These are phyloP conservation scores for Clitarchus hookeri DNA, from an alignment of 2,888 invertebrate species.

Conservation along the genomic window DNA sequence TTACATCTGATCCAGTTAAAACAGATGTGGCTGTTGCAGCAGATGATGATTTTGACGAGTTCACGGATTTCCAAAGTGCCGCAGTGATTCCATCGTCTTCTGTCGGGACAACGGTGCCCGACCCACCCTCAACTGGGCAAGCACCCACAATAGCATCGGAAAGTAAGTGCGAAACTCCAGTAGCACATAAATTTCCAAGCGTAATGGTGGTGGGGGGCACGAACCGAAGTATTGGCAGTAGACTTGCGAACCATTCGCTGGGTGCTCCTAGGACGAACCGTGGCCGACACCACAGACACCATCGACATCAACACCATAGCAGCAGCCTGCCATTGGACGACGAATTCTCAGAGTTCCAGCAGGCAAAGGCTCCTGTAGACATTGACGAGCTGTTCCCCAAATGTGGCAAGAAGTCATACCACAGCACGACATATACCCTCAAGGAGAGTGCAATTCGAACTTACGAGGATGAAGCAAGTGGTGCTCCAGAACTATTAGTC, in stretches of 20 bases:
- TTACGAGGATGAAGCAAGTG: neutral
- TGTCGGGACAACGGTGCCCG: no score
- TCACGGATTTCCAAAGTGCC: constrained; percentile 58
- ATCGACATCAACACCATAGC: constrained; percentile 33
- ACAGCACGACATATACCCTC: constrained; percentile 36
- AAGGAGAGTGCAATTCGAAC: constrained; percentile 40
- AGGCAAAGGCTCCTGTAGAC: constrained; percentile 38
- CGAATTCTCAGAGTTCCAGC: constrained; percentile 42
- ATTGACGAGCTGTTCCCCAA: constrained; percentile 51
- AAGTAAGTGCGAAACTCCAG: constrained; percentile 16
- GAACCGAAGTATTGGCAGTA: constrained; percentile 54
- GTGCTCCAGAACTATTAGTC: neutral
- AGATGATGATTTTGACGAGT: constrained; percentile 52
- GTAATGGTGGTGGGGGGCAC: constrained; percentile 44
- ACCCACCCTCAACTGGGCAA: neutral
- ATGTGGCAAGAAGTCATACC: constrained; percentile 51
- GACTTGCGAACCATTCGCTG: constrained; percentile 57
- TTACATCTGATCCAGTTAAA: neutral
- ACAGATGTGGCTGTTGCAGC: neutral
- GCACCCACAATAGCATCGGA: neutral
- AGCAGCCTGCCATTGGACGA: constrained; percentile 31
- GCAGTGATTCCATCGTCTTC: constrained; percentile 22
- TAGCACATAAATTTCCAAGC: constrained; percentile 41
- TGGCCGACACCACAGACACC: constrained; percentile 35
- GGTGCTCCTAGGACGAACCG: constrained; percentile 50